Evolutionary conservation across 2,797 vertebrate genomes (phyloP).

Genomic region (Fistularia tabacaria): DNA sequence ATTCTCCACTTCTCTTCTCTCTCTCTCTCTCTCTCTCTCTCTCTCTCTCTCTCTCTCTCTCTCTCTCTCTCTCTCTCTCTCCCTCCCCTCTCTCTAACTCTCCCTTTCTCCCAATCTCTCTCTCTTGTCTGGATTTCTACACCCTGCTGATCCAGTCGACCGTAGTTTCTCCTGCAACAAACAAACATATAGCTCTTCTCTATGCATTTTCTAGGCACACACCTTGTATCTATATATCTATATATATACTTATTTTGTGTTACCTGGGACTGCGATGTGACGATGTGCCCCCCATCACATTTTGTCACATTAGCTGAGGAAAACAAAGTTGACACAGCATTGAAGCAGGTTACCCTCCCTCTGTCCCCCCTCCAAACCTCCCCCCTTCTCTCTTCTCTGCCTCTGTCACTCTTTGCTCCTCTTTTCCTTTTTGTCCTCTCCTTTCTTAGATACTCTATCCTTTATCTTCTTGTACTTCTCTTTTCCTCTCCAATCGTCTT

Average conservation of each 20-base stretch:
- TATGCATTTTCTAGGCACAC: slow-evolving; percentile 67
- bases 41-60: slow-evolving; percentile 59
- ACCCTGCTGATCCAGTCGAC: slow-evolving; percentile 74
- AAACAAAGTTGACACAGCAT: slow-evolving; percentile 82
- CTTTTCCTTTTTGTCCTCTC: slow-evolving; percentile 62
- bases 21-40: slow-evolving; percentile 42
- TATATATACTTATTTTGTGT: slow-evolving; percentile 69
- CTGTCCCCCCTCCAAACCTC: slow-evolving; percentile 74
- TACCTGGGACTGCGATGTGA: slow-evolving; percentile 91
- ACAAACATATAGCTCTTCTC: slow-evolving; percentile 54
- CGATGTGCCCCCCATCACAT: slow-evolving; percentile 84
- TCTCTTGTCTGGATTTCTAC: slow-evolving; percentile 75
- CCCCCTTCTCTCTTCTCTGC: slow-evolving; percentile 60
- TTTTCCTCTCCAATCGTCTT: slow-evolving; percentile 78
- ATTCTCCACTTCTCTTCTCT: slow-evolving; percentile 45
- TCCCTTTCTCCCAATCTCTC: slow-evolving; percentile 47
- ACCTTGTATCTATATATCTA: slow-evolving; percentile 58
- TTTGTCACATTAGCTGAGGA: slow-evolving; percentile 87
- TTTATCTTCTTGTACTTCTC: slow-evolving; percentile 67
- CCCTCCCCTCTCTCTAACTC: slow-evolving; percentile 33
- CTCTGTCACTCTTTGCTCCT: slow-evolving; percentile 67
- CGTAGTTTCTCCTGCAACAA: slow-evolving; percentile 54
- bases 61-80: slow-evolving; percentile 54
- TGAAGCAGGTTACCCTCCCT: slow-evolving; percentile 84
- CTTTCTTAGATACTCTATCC: slow-evolving; percentile 60